Percentiles rank a stretch among this genome's conserved stretches.
Conservation (phyloP, 1,140 invertebrate species). For the Phymastichus coffea region DNA sequence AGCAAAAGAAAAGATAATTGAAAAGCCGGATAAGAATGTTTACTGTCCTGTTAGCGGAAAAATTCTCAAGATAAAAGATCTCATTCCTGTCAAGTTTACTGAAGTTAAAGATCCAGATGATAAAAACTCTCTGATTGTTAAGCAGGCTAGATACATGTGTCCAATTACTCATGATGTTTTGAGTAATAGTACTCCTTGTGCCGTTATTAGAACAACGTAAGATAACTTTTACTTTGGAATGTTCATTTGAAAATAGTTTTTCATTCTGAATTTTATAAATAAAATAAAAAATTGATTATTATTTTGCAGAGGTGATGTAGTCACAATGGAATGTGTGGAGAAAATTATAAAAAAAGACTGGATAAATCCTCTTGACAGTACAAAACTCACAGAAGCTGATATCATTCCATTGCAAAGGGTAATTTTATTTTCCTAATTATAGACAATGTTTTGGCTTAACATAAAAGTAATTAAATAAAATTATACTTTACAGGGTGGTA, state of each 20-base stretch:
- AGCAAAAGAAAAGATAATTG: constrained; percentile 68
- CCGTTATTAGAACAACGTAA: constrained; percentile 88
- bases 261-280: background rate
- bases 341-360: constrained; percentile 97
- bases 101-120: constrained; percentile 82
- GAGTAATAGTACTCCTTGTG: constrained; percentile 91
- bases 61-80: constrained; percentile 87
- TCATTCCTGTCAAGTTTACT: constrained; percentile 93
- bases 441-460: constrained; percentile 25
- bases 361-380: constrained; percentile 90
- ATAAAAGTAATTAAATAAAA: constrained; percentile 20
- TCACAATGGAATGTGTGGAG: constrained; percentile 95
- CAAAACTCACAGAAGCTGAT: constrained; percentile 88
- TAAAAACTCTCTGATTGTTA: constrained; percentile 77
- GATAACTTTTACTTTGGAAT: too few species aligned
- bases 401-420: constrained; percentile 90
- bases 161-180: constrained; percentile 95
- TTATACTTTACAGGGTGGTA: constrained; percentile 75
- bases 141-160: constrained; percentile 93
- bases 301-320: constrained; percentile 82
- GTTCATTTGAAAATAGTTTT: constrained; percentile 6
- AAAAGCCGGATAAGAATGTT: constrained; percentile 90
- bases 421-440: constrained; percentile 38
- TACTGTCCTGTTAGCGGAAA: constrained; percentile 91
- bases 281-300: constrained; percentile 1